A percentile compares a stretch with the other conserved stretches of the same genome.
phyloP scores from a whole-genome alignment of 2,113 vertebrate species.

The Neolamprologus sp. region DNA sequence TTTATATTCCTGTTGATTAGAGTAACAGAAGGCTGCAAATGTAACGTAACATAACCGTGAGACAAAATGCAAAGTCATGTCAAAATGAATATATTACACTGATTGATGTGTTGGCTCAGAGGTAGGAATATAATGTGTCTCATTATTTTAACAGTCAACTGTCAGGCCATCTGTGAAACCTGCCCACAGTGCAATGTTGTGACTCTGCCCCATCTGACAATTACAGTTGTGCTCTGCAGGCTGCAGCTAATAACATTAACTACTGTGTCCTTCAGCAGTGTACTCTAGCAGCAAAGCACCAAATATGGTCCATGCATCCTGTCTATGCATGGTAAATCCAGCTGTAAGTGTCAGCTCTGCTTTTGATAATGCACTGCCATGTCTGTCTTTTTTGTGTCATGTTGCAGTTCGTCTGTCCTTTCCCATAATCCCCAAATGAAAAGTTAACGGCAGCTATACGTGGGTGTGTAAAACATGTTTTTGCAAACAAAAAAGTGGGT shows the following conservation, averaged over 20 bases:
- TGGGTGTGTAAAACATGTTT: background rate
- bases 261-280: conserved; percentile 54
- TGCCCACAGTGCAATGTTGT: conserved; percentile 34
- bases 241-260: conserved; percentile 64
- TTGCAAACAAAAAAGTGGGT: background rate
- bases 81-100: conserved; percentile 43
- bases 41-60: background rate
- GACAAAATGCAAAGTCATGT: conserved; percentile 42
- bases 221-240: conserved; percentile 51
- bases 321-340: background rate
- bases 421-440: background rate
- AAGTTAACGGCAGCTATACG: background rate
- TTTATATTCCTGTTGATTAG: background rate
- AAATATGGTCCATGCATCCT: background rate
- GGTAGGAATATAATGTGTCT: conserved; percentile 48
- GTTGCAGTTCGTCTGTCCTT: background rate
- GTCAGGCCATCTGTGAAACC: conserved; percentile 63
- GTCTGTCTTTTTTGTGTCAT: background rate
- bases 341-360: background rate
- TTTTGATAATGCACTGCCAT: background rate
- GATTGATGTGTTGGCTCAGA: conserved; percentile 57
- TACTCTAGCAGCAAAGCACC: conserved; percentile 9
- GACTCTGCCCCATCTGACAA: conserved; percentile 57
- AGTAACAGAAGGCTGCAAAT: background rate
- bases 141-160: conserved; percentile 64